These are phyloP conservation scores for Zaprionus tsacasi DNA, from an alignment of 1,140 invertebrate species.

Conservation along the genomic window DNA sequence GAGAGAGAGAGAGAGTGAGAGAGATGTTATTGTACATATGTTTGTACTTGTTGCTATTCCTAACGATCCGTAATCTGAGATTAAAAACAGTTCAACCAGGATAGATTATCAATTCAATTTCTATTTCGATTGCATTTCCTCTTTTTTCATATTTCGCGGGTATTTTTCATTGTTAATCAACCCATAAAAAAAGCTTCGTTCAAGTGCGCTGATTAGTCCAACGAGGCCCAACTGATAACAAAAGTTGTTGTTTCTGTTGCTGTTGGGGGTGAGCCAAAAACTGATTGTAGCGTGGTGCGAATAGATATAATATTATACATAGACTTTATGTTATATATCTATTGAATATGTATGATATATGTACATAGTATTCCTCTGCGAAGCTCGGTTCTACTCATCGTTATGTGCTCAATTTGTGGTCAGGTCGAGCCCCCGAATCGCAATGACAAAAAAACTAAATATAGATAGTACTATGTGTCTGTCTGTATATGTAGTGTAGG, in stretches of 20 bases:
- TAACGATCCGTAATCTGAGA: slow-evolving; percentile 62
- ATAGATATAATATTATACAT: not conserved
- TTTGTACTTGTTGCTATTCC: slow-evolving; percentile 41
- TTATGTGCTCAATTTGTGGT: slow-evolving; percentile 26
- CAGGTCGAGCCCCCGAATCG: slow-evolving; percentile 46
- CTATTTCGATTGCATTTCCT: slow-evolving; percentile 19
- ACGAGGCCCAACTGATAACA: slow-evolving; percentile 15
- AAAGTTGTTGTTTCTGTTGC: slow-evolving; percentile 3
- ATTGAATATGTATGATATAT: not conserved
- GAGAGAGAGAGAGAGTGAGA: not conserved
- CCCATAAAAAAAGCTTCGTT: slow-evolving; percentile 2
- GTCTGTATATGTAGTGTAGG: slow-evolving; percentile 7
- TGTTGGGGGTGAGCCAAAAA: not conserved
- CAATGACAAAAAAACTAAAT: slow-evolving; percentile 13
- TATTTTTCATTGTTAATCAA: slow-evolving; percentile 20
- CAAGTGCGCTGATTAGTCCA: slow-evolving; percentile 15
- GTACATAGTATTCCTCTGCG: not conserved
- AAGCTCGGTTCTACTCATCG: slow-evolving; percentile 2
- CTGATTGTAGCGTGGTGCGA: not conserved
- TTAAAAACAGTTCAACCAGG: slow-evolving; percentile 31
- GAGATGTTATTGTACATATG: not conserved
- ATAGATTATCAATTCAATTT: slow-evolving; percentile 41
- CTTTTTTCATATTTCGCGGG: slow-evolving; percentile 32
- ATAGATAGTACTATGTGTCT: slow-evolving; percentile 9
- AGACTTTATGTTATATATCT: slow-evolving; percentile 18